These are phyloP conservation scores for Zaprionus gabonicus DNA, from an alignment of 1,140 invertebrate genomes.

Conservation along the genomic window DNA sequence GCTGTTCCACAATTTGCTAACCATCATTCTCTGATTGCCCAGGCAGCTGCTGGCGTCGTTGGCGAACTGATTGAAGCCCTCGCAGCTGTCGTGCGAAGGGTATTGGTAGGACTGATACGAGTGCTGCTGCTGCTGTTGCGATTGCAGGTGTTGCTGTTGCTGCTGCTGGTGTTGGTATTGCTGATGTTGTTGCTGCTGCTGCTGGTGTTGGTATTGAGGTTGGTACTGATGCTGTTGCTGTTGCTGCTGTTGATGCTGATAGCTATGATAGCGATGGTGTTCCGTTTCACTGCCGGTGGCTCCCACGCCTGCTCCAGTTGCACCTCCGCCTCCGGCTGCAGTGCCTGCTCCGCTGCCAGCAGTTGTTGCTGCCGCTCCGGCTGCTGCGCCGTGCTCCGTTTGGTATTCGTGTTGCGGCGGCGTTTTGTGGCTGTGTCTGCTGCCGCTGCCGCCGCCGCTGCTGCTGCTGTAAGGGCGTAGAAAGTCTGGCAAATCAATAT, in stretches of 20 bases:
- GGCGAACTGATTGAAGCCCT: slow-evolving; percentile 77
- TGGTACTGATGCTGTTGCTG: slow-evolving; percentile 42
- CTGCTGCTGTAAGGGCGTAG: slow-evolving; percentile 69
- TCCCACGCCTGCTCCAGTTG: slow-evolving; percentile 48
- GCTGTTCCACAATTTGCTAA: slow-evolving; percentile 84
- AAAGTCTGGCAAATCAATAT: slow-evolving; percentile 70
- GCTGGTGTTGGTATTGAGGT: slow-evolving; percentile 44
- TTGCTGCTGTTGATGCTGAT: slow-evolving; percentile 52
- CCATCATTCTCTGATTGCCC: slow-evolving; percentile 84
- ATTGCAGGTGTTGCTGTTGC: slow-evolving; percentile 58
- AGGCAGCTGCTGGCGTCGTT: slow-evolving; percentile 72
- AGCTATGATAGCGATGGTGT: slow-evolving; percentile 66
- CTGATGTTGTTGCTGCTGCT: slow-evolving; percentile 39
- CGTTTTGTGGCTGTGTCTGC: slow-evolving; percentile 82
- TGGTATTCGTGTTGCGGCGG: slow-evolving; percentile 80
- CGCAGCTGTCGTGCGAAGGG: slow-evolving; percentile 79
- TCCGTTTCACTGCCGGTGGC: slow-evolving; percentile 52
- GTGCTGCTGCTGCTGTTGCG: slow-evolving; percentile 61
- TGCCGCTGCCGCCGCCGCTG: slow-evolving; percentile 65
- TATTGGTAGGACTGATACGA: slow-evolving; percentile 71
- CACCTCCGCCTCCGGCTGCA: slow-evolving; percentile 20
- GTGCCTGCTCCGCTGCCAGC: slow-evolving; percentile 56
- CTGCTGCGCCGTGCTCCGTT: slow-evolving; percentile 72
- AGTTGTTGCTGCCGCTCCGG: slow-evolving; percentile 64
- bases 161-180: slow-evolving; percentile 54